Evolutionary conservation across 2,113 vertebrate genomes (phyloP), one percentile per base, ranked within the genome.

Genomic region (Catharus minimus): DNA sequence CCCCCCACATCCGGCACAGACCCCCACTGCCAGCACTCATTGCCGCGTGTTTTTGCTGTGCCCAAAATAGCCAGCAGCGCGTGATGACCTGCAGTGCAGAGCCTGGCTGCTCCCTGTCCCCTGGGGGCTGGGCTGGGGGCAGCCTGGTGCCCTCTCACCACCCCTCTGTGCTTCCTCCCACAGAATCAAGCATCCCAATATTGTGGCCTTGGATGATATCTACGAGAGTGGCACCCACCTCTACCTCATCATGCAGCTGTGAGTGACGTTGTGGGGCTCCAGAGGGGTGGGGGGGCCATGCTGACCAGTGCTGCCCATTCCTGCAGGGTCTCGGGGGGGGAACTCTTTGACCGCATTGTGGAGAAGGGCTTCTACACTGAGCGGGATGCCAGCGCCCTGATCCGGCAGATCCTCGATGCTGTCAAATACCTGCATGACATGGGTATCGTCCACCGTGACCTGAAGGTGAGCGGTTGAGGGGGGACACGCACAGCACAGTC

Each of bases 211-310:
- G 98, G 99, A 99, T 95, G 99, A 99, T 87, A 99, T 99, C 90
- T 99, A 98, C 7, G 99, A 99, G 97, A 99, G 98, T 68, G 97
- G 98, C 93, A 98, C 98, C 38, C 99, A 99, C 95, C 99, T 99
- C 95, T 99, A 99, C 98, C 99, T 99, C 97, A 97, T 99, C 98
- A 99, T 99, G 99, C 99, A 99, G 97, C 98, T 99, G 99, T 99
- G 95, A 99, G 99, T 98, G 83, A 55, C 0, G 0, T 0, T 10
- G 4, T 13, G 41, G 39, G n/a, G 10, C 12, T 5, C 24, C 6
- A 1, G 27, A 27, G 69, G n/a, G 68, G 33, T 0, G 1, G 4
- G 4, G 30, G 47, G 74, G 13, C 30, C 1, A 0, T 49, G 60
- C 73, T 90, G 67, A 58, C 7, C 0, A 3, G 8, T 2, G 2